Conservation (phyloP, 2,797 vertebrate species). For the Uromys caudimaculatus region DNA sequence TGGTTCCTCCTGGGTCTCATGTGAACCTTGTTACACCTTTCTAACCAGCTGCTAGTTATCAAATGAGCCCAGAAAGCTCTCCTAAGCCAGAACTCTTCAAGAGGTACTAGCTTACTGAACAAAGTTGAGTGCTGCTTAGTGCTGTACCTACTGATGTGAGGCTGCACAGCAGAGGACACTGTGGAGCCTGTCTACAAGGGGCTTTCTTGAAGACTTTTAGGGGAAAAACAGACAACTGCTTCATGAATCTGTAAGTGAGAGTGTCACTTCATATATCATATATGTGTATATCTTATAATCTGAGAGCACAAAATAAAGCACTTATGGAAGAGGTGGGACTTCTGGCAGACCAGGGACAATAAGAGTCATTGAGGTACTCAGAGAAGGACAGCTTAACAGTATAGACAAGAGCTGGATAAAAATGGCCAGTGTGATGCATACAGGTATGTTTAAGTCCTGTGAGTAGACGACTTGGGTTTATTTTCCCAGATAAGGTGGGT, state of each 20-base stretch:
- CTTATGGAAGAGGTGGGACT: background rate
- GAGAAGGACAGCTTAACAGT: background rate
- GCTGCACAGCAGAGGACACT: background rate
- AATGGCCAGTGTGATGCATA: background rate
- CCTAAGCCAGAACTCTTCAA: background rate
- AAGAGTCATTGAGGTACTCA: conserved; percentile 25
- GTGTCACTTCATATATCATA: background rate
- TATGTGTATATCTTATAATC: background rate
- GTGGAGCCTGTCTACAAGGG: background rate
- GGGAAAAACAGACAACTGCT: background rate
- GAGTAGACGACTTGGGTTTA: background rate
- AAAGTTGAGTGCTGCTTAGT: background rate
- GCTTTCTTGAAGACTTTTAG: background rate
- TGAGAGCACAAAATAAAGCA: background rate
- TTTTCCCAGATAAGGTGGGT: conserved; percentile 22
- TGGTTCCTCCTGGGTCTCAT: background rate
- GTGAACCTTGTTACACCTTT: background rate
- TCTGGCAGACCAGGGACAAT: background rate
- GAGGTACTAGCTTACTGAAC: background rate
- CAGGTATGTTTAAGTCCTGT: background rate
- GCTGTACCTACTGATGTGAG: background rate
- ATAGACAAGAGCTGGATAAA: background rate
- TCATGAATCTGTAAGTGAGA: background rate
- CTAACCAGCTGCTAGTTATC: conserved; percentile 8
- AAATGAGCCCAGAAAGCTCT: background rate